phyloP scores from a whole-genome alignment of 2,113 vertebrate species.

The Penelope pileata region DNA sequence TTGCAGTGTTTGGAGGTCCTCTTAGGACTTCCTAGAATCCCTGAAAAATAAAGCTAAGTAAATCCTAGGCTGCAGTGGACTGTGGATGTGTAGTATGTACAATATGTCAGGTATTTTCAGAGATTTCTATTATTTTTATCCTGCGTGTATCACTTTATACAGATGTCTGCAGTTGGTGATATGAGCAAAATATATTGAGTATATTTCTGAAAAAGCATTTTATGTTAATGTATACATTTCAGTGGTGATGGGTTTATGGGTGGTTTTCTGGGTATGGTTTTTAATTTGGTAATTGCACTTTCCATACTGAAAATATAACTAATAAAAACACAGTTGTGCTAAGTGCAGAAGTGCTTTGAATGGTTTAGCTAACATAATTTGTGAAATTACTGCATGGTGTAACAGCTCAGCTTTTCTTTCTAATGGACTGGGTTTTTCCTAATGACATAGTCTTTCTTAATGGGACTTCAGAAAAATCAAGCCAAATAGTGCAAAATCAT shows the following conservation, averaged over 20 bases:
- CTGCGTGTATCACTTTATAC: not conserved
- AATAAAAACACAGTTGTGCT: not conserved
- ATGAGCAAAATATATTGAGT: not conserved
- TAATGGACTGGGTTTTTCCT: not conserved
- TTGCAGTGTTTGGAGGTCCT: not conserved
- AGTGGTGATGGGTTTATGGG: not conserved
- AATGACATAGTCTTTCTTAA: not conserved
- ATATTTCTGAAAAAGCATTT: not conserved
- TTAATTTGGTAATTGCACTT: not conserved
- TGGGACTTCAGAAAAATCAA: not conserved
- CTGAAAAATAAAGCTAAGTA: not conserved
- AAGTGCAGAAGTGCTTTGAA: not conserved
- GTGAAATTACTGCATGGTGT: not conserved
- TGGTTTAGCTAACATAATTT: not conserved
- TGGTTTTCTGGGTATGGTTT: no score
- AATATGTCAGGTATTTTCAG: not conserved
- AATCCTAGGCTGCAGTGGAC: not conserved
- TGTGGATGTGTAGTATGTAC: not conserved
- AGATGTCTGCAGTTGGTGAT: not conserved
- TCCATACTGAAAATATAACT: not conserved
- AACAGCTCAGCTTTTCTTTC: not conserved
- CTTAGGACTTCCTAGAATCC: not conserved
- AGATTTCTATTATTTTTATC: not conserved
- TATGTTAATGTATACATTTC: not conserved
- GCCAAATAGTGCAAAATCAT: not conserved